Conservation (phyloP, 1,140 invertebrate genomes). For the Drosophila nasuta region DNA sequence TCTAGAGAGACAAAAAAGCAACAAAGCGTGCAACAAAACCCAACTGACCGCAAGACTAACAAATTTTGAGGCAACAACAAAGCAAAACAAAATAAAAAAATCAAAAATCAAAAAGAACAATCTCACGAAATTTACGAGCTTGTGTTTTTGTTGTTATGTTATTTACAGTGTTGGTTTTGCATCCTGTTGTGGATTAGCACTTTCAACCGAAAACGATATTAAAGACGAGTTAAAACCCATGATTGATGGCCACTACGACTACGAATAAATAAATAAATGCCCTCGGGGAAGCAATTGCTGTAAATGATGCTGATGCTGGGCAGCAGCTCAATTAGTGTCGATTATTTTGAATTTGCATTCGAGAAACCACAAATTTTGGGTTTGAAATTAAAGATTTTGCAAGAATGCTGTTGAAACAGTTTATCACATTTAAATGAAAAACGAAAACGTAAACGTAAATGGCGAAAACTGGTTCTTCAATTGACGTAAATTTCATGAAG, state of each 20-base stretch:
- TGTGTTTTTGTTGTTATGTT: background rate
- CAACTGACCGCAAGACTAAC: slow-evolving; percentile 23
- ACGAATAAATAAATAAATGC: background rate
- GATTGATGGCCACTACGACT: slow-evolving; percentile 12
- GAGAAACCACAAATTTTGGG: slow-evolving; percentile 11
- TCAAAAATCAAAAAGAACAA: background rate
- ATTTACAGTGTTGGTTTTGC: background rate
- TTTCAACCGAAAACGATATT: slow-evolving; percentile 5
- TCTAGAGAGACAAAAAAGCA: slow-evolving; percentile 21
- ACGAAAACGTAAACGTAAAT: background rate
- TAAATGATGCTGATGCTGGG: background rate
- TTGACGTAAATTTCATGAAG: slow-evolving; percentile 67
- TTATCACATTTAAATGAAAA: slow-evolving; percentile 41
- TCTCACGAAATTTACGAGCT: background rate
- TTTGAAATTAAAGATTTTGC: slow-evolving; percentile 29
- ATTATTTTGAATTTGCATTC: slow-evolving; percentile 11
- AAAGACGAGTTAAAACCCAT: slow-evolving; percentile 9
- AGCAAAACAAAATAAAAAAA: background rate
- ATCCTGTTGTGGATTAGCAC: slow-evolving; percentile 25
- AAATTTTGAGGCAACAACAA: slow-evolving; percentile 28
- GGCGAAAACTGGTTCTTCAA: slow-evolving; percentile 66
- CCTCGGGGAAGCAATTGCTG: background rate
- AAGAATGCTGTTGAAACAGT: slow-evolving; percentile 39
- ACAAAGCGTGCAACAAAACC: slow-evolving; percentile 8
- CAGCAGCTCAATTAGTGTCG: background rate